Percentiles rank a stretch among this genome's conserved stretches.
These are phyloP conservation scores for Chascanopsetta lugubris DNA, from an alignment of 2,113 vertebrate genomes.

Conservation along the genomic window DNA sequence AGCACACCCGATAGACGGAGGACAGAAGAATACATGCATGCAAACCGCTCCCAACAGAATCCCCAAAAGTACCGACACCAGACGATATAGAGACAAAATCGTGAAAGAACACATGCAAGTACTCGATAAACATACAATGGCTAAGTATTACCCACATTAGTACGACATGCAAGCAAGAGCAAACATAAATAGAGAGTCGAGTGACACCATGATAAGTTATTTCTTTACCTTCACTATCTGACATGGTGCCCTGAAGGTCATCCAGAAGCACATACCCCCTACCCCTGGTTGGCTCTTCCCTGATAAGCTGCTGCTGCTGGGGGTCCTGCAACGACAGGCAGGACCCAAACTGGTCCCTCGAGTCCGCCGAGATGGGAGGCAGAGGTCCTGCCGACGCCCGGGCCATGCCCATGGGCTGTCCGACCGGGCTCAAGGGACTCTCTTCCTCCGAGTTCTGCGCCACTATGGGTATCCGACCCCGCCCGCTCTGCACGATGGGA, in stretches of 20 bases:
- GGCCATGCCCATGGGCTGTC: conserved; percentile 99
- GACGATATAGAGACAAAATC: conserved; percentile 38
- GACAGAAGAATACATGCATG: conserved; percentile 44
- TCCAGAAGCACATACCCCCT: conserved; percentile 95
- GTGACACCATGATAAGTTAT: conserved; percentile 14
- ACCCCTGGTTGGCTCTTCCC: conserved; percentile 92
- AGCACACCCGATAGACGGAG: conserved; percentile 16
- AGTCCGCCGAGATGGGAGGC: conserved; percentile 97
- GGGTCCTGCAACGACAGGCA: conserved; percentile 92
- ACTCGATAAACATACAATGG: conserved; percentile 17
- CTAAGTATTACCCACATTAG: conserved; percentile 3
- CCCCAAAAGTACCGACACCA: conserved; percentile 51
- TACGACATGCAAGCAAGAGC: conserved; percentile 47
- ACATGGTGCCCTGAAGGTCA: conserved; percentile 98
- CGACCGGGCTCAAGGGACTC: conserved; percentile 96
- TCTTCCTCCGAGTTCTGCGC: conserved; percentile 99
- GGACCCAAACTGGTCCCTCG: conserved; percentile 97
- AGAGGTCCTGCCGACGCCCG: conserved; percentile 95
- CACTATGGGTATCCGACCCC: conserved; percentile 95
- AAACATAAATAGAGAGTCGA: conserved; percentile 33
- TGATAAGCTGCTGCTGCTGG: conserved; percentile 96
- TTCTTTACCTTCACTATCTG: conserved; percentile 98
- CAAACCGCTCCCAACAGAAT: conserved; percentile 21
- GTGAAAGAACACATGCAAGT: conserved; percentile 52
- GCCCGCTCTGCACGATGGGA: conserved; percentile 93